Base-by-base conservation (phyloP, 2,888 invertebrate genomes). In the Bombylius discolor region DNA sequence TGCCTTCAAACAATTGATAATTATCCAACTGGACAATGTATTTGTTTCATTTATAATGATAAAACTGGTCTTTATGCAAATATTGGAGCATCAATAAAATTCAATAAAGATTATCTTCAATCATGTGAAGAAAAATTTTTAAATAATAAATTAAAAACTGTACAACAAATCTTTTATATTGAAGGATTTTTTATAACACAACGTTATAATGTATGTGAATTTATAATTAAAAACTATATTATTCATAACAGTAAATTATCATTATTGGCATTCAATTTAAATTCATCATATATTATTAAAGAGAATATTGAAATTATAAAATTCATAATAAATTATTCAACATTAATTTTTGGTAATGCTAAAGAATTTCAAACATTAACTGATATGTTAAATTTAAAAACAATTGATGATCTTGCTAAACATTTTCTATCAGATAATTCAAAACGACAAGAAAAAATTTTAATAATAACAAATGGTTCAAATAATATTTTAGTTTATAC, bases 381-480 rank as follows among this genome's bases (percentile, higher is more conserved):
- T 5, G 63, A 67, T 46, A 62, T 68, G 32, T 68, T 69, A 50
- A 64, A 64, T 33, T 61, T 65, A 36, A 56, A 58, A 7, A 58
- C 55, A 5, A 58, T 63, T 1, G 60, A 65, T 56, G 62, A 65
- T 23, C 61, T 66, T 31, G 61, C 65, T 9, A 46, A 61, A 44
- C 51, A 62, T 52, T 63, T 68, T 55, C 4, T 49, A n/a, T 44
- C 45, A 12, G 12, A 42, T 42, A 11, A 7, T 11, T 11, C 8
- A 11, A 42, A 42, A 11, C 23, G 3, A 23, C 23, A 42, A 11
- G 65, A 72, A 31, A 77, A 82, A 60, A 76, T 80, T 6, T 76
- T 84, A 32, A 73, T 84, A 4, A 75, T 85, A 56, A 87, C 86
- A 7, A 79, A 84, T 63, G 85, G 83, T 11, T 68, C 74, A 1